A percentile compares a stretch with the other conserved stretches of the same genome.
These are phyloP conservation scores for Regulus satrapa DNA, from an alignment of 2,113 vertebrate genomes.

Conservation along the genomic window DNA sequence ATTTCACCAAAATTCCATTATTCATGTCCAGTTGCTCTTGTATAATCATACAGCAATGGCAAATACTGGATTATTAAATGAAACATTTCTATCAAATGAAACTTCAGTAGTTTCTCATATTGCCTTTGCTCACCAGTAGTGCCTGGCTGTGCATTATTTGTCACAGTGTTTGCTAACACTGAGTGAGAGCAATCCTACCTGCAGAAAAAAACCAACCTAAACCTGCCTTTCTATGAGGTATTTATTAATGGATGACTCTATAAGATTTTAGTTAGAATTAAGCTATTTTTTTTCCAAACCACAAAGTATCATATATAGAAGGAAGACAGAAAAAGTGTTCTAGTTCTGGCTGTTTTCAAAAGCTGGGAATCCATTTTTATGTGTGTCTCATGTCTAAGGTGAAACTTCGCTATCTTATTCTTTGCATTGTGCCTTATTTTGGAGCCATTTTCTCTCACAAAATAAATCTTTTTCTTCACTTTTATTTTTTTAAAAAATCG, in stretches of 20 bases:
- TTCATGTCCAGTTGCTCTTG: neutral
- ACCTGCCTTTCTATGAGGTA: neutral
- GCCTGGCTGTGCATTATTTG: neutral
- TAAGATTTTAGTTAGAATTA: neutral
- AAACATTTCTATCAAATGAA: neutral
- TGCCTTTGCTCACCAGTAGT: neutral
- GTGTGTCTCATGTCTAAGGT: neutral
- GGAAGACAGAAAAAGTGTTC: neutral
- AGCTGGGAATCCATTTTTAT: neutral
- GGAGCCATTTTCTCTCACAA: neutral
- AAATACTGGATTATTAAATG: neutral
- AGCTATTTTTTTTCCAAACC: neutral
- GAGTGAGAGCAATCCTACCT: neutral
- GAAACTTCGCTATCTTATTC: neutral
- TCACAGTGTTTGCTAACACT: neutral
- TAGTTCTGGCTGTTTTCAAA: neutral
- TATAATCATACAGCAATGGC: neutral
- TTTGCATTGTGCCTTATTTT: neutral
- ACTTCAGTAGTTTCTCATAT: neutral
- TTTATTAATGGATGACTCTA: neutral
- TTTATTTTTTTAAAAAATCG: neutral
- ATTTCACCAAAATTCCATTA: neutral
- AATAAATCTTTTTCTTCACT: neutral
- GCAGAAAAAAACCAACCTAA: neutral
- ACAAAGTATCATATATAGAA: neutral